Percentiles rank a stretch among this genome's conserved stretches.
These are phyloP conservation scores for Miichthys miiuy DNA, from an alignment of 2,797 vertebrate genomes.

Conservation along the genomic window DNA sequence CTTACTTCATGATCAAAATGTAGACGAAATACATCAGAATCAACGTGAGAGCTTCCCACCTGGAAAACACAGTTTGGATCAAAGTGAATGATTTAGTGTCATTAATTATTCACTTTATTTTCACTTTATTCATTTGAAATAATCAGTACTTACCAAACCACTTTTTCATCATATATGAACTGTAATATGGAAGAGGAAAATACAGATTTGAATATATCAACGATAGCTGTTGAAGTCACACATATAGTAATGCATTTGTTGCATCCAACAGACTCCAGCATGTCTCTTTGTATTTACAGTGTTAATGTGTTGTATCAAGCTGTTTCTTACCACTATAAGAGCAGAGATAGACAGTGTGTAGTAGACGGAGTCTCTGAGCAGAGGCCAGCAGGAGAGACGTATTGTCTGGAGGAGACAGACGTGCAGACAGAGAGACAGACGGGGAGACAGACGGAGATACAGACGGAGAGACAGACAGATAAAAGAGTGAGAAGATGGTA, in stretches of 20 bases:
- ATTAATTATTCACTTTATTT: not conserved
- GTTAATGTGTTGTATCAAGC: not conserved
- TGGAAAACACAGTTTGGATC: conserved; percentile 70
- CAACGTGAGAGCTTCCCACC: conserved; percentile 95
- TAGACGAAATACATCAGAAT: conserved; percentile 95
- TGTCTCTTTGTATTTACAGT: too few relatives aligned
- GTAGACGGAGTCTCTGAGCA: conserved; percentile 93
- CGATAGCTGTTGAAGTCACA: not conserved
- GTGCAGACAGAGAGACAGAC: not conserved
- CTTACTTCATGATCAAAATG: conserved; percentile 99
- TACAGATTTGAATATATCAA: not conserved
- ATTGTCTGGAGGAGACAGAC: conserved; percentile 83
- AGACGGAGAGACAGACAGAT: conserved; percentile 48
- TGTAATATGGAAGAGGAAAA: conserved; percentile 71
- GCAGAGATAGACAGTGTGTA: conserved; percentile 94
- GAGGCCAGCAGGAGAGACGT: conserved; percentile 91
- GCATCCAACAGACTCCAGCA: too few relatives aligned
- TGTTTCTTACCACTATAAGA: conserved; percentile 91
- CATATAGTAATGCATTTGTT: too few relatives aligned
- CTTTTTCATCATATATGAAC: conserved; percentile 98
- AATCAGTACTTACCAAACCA: conserved; percentile 89
- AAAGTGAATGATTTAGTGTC: not conserved
- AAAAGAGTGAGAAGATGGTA: conserved; percentile 8
- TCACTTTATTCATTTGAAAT: not conserved
- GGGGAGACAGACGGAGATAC: not conserved